These are phyloP conservation scores for Ligdia adustata DNA, from an alignment of 2,888 invertebrate species.

Conservation along the genomic window DNA sequence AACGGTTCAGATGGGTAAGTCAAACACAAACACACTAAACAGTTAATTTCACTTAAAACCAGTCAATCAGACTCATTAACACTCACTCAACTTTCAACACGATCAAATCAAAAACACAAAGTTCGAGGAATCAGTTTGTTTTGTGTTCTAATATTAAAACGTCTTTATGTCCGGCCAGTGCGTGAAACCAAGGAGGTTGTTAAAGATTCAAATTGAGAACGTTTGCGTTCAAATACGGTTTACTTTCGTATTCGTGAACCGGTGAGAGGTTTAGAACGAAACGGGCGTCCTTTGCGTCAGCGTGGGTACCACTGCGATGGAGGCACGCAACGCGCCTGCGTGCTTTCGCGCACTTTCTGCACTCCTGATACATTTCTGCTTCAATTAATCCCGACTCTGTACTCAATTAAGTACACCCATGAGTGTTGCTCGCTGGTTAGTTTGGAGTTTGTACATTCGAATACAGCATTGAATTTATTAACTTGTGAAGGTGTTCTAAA, in stretches of 20 bases:
- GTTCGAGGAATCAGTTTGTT: slow-evolving; percentile 10
- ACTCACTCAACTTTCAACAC: slow-evolving; percentile 31
- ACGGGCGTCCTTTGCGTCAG: slow-evolving; percentile 64
- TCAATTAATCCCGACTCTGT: slow-evolving; percentile 77
- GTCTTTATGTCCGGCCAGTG: slow-evolving; percentile 19
- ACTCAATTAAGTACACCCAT: slow-evolving; percentile 77
- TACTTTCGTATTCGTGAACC: slow-evolving; percentile 37
- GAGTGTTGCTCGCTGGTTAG: slow-evolving; percentile 47
- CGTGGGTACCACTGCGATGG: slow-evolving; percentile 70
- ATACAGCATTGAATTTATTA: slow-evolving; percentile 41
- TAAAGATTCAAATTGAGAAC: slow-evolving; percentile 35
- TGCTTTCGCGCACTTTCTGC: slow-evolving; percentile 71
- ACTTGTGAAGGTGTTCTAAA: slow-evolving; percentile 34
- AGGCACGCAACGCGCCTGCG: slow-evolving; percentile 73
- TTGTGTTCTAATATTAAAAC: slow-evolving; percentile 32
- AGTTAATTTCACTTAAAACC: slow-evolving; percentile 12
- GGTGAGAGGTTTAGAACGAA: slow-evolving; percentile 35
- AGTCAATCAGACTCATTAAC: slow-evolving; percentile 26
- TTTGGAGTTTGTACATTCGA: slow-evolving; percentile 46
- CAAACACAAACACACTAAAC: slow-evolving; percentile 4
- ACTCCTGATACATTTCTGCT: slow-evolving; percentile 80
- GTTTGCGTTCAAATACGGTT: slow-evolving; percentile 38
- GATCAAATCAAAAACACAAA: slow-evolving; percentile 13
- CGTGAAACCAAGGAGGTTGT: slow-evolving; percentile 2
- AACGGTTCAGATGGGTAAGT: background rate